These are phyloP conservation scores for Xiphophorus couchianus DNA, from an alignment of 2,113 vertebrate species.

Conservation along the genomic window DNA sequence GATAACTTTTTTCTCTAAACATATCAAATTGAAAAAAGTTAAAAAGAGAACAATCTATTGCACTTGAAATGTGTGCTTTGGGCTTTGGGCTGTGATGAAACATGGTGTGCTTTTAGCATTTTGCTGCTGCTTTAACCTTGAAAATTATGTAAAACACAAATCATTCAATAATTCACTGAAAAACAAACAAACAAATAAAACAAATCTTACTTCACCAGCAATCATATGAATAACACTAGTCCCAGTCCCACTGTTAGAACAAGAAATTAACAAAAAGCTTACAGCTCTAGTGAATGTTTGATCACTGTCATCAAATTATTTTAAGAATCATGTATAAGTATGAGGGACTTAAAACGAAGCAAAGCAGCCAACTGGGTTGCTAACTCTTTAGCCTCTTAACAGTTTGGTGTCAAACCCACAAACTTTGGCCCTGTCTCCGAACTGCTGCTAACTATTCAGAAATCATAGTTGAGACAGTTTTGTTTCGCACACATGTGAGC, in stretches of 20 bases:
- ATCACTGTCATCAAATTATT: neutral
- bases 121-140: neutral
- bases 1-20: conserved; percentile 5
- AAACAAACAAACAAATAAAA: neutral
- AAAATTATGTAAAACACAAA: conserved; percentile 1
- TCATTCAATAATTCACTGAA: too few species aligned
- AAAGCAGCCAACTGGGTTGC: too few species aligned
- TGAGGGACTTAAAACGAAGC: too few species aligned
- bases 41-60: neutral
- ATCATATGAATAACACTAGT: neutral
- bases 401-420: too few species aligned
- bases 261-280: neutral
- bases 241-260: too few species aligned
- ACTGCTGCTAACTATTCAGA: too few species aligned
- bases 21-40: neutral
- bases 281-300: too few species aligned
- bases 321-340: neutral
- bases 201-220: neutral
- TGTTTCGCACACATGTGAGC: too few species aligned
- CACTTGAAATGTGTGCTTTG: neutral
- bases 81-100: neutral
- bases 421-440: too few species aligned
- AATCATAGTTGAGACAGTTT: too few species aligned
- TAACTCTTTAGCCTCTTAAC: too few species aligned
- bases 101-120: neutral